These are phyloP conservation scores for Mythimna pallens DNA, from an alignment of 2,888 invertebrate genomes.

Conservation along the genomic window DNA sequence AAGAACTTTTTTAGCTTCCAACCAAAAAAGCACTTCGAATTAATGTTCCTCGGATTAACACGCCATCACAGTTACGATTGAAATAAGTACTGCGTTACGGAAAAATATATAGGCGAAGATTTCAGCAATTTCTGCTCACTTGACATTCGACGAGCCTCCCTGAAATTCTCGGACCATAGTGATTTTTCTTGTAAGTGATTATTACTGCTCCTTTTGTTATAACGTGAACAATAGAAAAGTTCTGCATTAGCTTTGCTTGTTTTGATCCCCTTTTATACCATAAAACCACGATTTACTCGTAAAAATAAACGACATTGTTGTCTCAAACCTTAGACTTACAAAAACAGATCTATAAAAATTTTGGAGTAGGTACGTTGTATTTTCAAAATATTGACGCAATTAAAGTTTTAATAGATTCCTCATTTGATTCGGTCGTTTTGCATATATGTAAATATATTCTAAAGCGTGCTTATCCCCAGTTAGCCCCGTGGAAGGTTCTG, in stretches of 20 bases:
- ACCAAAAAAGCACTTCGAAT: not conserved
- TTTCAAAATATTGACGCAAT: constrained; percentile 67
- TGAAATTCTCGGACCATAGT: constrained; percentile 53
- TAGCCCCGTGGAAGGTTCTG: constrained; percentile 63
- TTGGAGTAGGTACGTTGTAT: constrained; percentile 18
- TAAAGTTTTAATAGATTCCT: constrained; percentile 77
- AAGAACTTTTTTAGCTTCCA: not conserved
- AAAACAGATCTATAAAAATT: constrained; percentile 32
- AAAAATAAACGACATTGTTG: constrained; percentile 46
- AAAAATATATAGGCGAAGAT: constrained; percentile 38
- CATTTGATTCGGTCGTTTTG: constrained; percentile 68
- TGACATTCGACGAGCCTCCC: constrained; percentile 56
- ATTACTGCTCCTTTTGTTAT: constrained; percentile 48
- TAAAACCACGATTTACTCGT: constrained; percentile 26
- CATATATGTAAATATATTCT: constrained; percentile 77
- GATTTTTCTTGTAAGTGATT: constrained; percentile 65
- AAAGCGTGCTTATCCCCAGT: constrained; percentile 70
- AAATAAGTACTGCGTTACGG: constrained; percentile 39
- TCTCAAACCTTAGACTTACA: constrained; percentile 15
- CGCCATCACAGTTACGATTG: constrained; percentile 1
- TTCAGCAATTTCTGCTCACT: constrained; percentile 48
- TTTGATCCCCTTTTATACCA: constrained; percentile 36
- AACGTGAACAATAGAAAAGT: constrained; percentile 41
- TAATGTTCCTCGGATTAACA: constrained; percentile 16
- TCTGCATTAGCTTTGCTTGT: constrained; percentile 35